Evolutionary conservation across 2,113 vertebrate species (phyloP).

Genomic region (Anoura caudifer): DNA sequence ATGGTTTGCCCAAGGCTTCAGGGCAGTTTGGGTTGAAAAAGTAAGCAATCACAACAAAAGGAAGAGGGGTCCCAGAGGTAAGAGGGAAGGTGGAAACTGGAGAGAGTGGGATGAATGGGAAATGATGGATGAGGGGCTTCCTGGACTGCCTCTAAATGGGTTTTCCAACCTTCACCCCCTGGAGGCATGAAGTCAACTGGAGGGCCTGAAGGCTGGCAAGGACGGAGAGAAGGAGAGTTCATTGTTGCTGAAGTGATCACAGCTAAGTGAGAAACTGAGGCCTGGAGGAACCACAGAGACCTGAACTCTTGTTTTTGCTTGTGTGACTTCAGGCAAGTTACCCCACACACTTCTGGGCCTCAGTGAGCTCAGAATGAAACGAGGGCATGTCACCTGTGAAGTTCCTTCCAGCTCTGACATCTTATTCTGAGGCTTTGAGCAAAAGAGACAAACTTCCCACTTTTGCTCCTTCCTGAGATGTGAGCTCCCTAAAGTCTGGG

Average conservation of each 20-base stretch:
- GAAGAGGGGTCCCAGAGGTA: background rate
- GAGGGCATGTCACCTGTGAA: background rate
- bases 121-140: background rate
- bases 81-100: background rate
- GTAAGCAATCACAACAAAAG: background rate
- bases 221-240: background rate
- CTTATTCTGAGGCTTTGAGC: background rate
- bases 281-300: background rate
- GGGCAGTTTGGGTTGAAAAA: background rate
- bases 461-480: background rate
- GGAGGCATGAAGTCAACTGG: background rate
- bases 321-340: background rate
- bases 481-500: background rate
- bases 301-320: background rate
- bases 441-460: background rate
- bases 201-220: background rate
- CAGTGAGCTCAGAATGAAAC: background rate
- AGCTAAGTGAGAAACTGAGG: background rate
- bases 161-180: background rate
- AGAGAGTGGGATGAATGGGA: background rate
- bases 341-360: background rate
- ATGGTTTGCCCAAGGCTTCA: background rate
- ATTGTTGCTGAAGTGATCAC: background rate
- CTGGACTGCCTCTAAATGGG: background rate
- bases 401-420: background rate